These are phyloP conservation scores for Burhinus bistriatus DNA, from an alignment of 2,113 vertebrate genomes.

Conservation along the genomic window DNA sequence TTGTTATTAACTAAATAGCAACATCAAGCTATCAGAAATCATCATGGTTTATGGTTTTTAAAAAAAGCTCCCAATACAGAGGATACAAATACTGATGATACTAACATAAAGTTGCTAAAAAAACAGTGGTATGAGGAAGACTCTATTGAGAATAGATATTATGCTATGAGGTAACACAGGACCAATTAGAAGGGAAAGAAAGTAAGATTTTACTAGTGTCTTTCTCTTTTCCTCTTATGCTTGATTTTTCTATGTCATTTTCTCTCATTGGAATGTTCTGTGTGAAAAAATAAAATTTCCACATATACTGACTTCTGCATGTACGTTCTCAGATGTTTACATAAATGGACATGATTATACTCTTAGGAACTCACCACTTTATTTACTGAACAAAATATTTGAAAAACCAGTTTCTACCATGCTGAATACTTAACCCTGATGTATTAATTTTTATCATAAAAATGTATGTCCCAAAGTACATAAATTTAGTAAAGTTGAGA, in stretches of 20 bases:
- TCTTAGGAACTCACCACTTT: neutral
- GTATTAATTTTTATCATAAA: neutral
- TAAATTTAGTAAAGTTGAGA: neutral
- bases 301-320: neutral
- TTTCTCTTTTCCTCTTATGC: neutral
- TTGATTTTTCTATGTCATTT: neutral
- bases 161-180: too few species aligned
- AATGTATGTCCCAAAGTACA: neutral
- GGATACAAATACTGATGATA: neutral
- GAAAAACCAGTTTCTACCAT: neutral
- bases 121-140: neutral
- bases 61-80: neutral
- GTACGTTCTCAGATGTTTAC: neutral
- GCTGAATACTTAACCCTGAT: neutral
- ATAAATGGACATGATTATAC: neutral
- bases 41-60: neutral
- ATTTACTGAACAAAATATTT: neutral
- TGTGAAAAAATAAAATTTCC: neutral
- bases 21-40: neutral
- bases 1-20: neutral
- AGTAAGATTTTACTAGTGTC: neutral
- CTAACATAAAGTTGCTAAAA: neutral
- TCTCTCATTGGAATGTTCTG: neutral
- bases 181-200: neutral
- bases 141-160: neutral